Conservation (phyloP, 2,113 vertebrate genomes). For the Bucco capensis region DNA sequence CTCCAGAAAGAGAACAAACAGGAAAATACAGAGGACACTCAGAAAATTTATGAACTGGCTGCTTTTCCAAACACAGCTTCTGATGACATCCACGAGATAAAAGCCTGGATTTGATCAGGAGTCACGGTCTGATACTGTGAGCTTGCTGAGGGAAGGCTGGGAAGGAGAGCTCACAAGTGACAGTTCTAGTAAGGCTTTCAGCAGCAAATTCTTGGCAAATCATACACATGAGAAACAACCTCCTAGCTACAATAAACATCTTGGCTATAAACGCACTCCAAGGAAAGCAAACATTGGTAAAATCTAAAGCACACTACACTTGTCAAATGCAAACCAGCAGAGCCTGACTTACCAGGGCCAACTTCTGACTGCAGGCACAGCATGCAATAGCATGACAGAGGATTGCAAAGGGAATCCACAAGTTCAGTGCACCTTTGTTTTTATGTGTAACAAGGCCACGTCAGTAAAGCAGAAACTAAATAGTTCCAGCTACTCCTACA, state of each 20-base stretch:
- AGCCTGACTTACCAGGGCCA: background rate
- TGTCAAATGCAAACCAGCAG: background rate
- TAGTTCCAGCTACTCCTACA: background rate
- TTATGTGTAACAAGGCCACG: background rate
- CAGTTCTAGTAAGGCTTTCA: background rate
- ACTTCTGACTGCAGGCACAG: background rate
- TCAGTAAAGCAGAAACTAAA: background rate
- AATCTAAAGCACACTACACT: background rate
- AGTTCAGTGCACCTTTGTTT: fast-evolving
- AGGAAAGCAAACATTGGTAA: background rate
- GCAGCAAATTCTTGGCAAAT: background rate
- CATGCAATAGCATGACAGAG: fast-evolving
- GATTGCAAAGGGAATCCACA: fast-evolving
- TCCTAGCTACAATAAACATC: background rate
- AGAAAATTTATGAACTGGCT: background rate
- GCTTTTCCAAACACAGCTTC: background rate
- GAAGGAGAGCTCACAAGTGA: background rate
- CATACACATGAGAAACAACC: background rate
- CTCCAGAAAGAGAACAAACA: background rate
- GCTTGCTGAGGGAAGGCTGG: background rate
- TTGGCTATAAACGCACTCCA: background rate
- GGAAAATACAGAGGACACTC: background rate
- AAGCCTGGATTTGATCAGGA: background rate
- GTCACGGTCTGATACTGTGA: background rate
- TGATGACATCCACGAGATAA: background rate